Evolutionary conservation across 2,113 vertebrate species (phyloP), one percentile per base, ranked within the genome.

Genomic region (Agapornis roseicollis): DNA sequence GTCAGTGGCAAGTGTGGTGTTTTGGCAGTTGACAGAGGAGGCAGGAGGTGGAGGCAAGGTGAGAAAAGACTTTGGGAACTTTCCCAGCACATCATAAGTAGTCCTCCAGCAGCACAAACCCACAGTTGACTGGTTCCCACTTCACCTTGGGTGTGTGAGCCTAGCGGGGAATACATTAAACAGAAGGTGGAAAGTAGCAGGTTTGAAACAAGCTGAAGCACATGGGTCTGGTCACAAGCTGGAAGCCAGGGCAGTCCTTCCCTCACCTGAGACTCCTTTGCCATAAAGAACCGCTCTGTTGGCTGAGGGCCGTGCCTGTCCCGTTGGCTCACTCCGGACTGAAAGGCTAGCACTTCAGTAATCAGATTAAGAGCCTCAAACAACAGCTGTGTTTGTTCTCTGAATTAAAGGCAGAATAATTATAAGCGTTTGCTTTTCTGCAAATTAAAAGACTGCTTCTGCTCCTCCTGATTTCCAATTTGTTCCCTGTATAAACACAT

Each of bases 351-450:
- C 64, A 73, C 85, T 96, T 96, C 88, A 94, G 93, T 97, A 97
- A 98, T 96, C 96, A 97, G 95, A 97, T 96, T 97, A 97, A 93
- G 70, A 94, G 47, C 46, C 17, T 96, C 80, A 93, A 97, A 94
- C 82, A 95, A 84, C 98, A 98, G 97, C 97, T 98, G 98, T 98
- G 95, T 97, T 98, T 98, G 95, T 96, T 95, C 96, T 97, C 88
- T 74, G 96, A 97, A 95, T 97, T 96, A 97, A 97, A 97, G 82
- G 69, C 78, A n/a, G 60, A 97, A 97, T 97, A 94, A 95, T 96
- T 96, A 94, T 72, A 96, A 98, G 97, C 91, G 4, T 97, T 94
- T 97, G 96, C 97, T 97, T 97, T 96, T 87, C 84, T 95, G 89
- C 88, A 97, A 97, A 98, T 95, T 97, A 97, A 96, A 96, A 94